These are phyloP conservation scores for Opisthocomus hoazin DNA, from an alignment of 2,113 vertebrate species.

Conservation along the genomic window DNA sequence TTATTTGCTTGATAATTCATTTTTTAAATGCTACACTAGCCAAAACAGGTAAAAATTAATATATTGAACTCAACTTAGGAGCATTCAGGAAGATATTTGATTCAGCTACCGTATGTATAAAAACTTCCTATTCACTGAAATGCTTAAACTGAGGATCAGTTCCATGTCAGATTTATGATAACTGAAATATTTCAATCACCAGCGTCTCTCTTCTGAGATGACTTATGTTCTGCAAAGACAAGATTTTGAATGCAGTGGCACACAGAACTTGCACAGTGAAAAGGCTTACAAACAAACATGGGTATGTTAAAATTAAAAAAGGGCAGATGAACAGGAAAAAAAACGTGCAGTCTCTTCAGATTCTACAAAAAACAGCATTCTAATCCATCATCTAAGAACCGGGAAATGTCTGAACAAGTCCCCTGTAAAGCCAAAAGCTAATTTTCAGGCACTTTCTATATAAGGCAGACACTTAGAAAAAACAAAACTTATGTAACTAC, in stretches of 20 bases:
- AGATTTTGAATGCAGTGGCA: not conserved
- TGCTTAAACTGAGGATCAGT: not conserved
- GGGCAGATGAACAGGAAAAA: not conserved
- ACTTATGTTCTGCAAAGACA: not conserved
- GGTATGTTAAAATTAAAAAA: not conserved
- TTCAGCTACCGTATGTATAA: not conserved
- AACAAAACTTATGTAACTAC: not conserved
- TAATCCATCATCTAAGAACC: not conserved
- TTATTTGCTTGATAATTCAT: slow-evolving; percentile 28
- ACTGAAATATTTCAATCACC: not conserved
- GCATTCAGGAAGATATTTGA: not conserved
- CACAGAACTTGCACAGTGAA: not conserved
- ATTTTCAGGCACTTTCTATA: not conserved
- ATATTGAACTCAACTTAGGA: not conserved
- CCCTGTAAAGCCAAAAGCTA: not conserved
- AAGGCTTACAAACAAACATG: not conserved
- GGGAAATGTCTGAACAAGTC: not conserved
- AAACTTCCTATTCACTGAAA: not conserved
- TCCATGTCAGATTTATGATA: not conserved
- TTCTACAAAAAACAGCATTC: not conserved
- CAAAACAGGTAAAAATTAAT: slow-evolving; percentile 11
- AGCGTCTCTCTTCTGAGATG: not conserved
- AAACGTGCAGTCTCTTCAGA: not conserved
- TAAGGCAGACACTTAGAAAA: not conserved
- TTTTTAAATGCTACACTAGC: not conserved